These are phyloP conservation scores for Ganaspis brasiliensis DNA, from an alignment of 2,888 invertebrate genomes.

Conservation along the genomic window DNA sequence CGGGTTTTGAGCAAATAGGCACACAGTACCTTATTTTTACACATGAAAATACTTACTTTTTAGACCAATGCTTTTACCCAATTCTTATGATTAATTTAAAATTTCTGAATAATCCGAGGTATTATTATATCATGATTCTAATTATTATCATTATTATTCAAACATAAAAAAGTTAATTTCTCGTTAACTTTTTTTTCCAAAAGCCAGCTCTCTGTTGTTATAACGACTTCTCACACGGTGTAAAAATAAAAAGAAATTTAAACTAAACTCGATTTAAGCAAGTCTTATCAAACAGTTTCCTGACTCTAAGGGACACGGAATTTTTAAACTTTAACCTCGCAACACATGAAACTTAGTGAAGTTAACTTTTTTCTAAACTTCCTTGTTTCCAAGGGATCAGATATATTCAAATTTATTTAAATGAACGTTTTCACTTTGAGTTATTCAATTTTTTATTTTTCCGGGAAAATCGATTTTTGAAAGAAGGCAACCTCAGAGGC, in stretches of 20 bases:
- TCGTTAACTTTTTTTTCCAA: too few relatives aligned
- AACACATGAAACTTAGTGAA: neutral
- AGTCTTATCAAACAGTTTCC: conserved; percentile 13
- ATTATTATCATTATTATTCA: too few relatives aligned
- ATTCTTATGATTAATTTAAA: too few relatives aligned
- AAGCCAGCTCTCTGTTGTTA: too few relatives aligned
- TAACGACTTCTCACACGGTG: neutral
- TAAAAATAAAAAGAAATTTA: conserved; percentile 7
- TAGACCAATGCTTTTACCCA: too few relatives aligned
- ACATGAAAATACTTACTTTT: too few relatives aligned
- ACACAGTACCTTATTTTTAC: too few relatives aligned
- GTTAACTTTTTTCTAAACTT: neutral
- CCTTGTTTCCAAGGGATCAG: neutral
- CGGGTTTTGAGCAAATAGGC: too few relatives aligned
- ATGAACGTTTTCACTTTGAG: conserved; percentile 13
- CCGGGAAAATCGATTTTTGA: neutral
- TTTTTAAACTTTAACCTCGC: conserved; percentile 15
- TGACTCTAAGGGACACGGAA: neutral
- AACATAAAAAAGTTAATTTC: too few relatives aligned
- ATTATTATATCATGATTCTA: too few relatives aligned
- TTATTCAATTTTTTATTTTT: neutral
- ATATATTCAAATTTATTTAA: conserved; percentile 18
- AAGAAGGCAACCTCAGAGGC: too few relatives aligned
- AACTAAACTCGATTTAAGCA: conserved; percentile 31
- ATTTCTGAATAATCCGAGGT: too few relatives aligned